Base-by-base conservation (phyloP, 2,113 vertebrate genomes). In the Leucopsar rothschildi region DNA sequence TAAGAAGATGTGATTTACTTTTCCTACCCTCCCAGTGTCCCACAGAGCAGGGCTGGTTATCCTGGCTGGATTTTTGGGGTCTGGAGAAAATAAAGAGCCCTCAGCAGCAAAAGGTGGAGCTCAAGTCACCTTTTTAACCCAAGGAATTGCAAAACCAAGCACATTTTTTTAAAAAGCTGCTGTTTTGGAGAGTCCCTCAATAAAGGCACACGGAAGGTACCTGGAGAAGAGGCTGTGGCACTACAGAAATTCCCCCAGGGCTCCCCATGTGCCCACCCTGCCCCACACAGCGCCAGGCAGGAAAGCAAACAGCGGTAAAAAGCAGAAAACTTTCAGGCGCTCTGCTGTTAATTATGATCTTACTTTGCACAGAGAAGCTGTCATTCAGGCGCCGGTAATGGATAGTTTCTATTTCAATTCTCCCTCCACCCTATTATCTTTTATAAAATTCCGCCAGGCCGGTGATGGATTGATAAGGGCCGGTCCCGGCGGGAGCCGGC, bases 401-500 rank as follows among this genome's bases (percentile, higher is more conserved):
- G 88, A 94, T 95, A 77, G 95, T 95, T 97, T 97, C 97, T 97
- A 97, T 98, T 98, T 97, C 96, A 95, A 92, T 92, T 65, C 95
- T 86, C 93, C 97, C 88, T 96, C 95, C 91, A 71, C 82, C 85
- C 96, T 79, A 96, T 98, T 98, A 96, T 97, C 97, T 95, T 88
- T 92, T 95, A 84, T 93, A 98, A 98, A 97, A 97, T 86, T 92
- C 97, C 93, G 79, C 81, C 39, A 20, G 88, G 91, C 92, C 9
- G n/a, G 95, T 97, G 82, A 97, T 93, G 93, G 97, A 97, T 95
- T 92, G 97, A 96, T 96, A 92, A 83, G 72, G 92, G 93, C 22
- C 29, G 10, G 78, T 90, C 95, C 91, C 28, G 16, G 77, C n/a
- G 42, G 90, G 79, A 56, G 82, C 82, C 10, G 1, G 45, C 86